A percentile compares a stretch with the other conserved stretches of the same genome.
phyloP scores from a whole-genome alignment of 2,113 vertebrate genomes.

The Myotis lucifugus region DNA sequence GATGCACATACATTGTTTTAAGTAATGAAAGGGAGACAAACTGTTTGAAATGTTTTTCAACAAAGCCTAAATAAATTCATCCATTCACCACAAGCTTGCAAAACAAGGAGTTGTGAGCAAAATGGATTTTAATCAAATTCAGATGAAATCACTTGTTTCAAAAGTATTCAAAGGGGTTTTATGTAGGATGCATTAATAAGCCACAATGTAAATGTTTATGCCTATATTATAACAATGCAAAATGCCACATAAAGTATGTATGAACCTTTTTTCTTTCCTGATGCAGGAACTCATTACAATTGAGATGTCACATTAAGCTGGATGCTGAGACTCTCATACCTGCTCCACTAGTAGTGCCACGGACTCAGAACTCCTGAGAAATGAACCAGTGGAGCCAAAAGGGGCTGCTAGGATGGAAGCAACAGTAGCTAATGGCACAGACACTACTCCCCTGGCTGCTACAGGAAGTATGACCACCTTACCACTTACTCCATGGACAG shows the following conservation, averaged over 20 bases:
- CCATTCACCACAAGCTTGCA: constrained; percentile 61
- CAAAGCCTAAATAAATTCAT: constrained; percentile 72
- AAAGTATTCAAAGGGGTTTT: constrained; percentile 56
- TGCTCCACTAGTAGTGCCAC: neutral
- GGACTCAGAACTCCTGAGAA: neutral
- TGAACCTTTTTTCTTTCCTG: neutral
- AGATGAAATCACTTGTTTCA: constrained; percentile 53
- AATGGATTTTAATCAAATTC: constrained; percentile 71
- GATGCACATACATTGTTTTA: constrained; percentile 40
- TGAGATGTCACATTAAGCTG: neutral
- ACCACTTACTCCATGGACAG: neutral
- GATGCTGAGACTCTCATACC: neutral
- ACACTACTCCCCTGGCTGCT: neutral
- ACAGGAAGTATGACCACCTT: neutral
- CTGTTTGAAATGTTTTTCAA: constrained; percentile 65
- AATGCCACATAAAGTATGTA: neutral
- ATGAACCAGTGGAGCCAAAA: neutral
- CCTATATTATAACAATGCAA: neutral
- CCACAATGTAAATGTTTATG: constrained; percentile 10
- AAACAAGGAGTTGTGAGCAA: constrained; percentile 67
- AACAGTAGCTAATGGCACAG: neutral
- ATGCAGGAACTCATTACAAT: neutral
- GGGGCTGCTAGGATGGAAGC: neutral
- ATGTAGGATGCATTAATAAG: constrained; percentile 31
- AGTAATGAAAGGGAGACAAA: constrained; percentile 44